These are phyloP conservation scores for Paramacrobiotus metropolitanus DNA, from an alignment of 1,140 invertebrate species.

Conservation along the genomic window DNA sequence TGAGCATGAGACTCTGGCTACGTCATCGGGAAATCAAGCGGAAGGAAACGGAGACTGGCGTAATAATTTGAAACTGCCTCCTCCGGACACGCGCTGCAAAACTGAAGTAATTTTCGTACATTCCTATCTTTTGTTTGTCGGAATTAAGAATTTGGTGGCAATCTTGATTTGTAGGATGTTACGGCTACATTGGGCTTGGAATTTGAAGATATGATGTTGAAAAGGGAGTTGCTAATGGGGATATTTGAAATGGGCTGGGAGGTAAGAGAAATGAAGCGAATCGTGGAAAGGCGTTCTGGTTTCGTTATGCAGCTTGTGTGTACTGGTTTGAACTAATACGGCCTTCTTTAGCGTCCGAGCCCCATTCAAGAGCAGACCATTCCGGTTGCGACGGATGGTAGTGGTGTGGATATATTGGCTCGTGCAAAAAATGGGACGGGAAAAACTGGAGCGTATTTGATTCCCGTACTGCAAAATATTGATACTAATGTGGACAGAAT, in stretches of 20 bases:
- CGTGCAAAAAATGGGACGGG: conserved; percentile 98
- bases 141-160: background rate
- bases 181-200: conserved; percentile 97
- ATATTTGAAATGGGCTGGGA: conserved; percentile 99
- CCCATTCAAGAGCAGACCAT: conserved; percentile 94
- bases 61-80: background rate
- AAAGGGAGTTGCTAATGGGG: conserved; percentile 90
- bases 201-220: conserved; percentile 97
- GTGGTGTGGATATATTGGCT: conserved; percentile 63
- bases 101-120: background rate
- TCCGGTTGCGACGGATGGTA: conserved; percentile 84
- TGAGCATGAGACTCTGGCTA: background rate
- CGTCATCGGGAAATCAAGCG: background rate
- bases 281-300: no score
- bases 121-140: background rate
- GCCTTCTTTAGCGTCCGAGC: conserved; percentile 35
- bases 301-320: background rate
- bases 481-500: conserved; percentile 68
- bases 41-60: conserved; percentile 1
- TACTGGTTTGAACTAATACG: background rate
- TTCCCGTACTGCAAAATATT: conserved; percentile 85
- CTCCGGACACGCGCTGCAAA: background rate
- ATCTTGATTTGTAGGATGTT: conserved; percentile 51
- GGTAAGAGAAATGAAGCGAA: no score
- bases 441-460: conserved; percentile 97